These are phyloP conservation scores for Peromyscus polionotus DNA, from an alignment of 2,113 vertebrate genomes.

Conservation along the genomic window DNA sequence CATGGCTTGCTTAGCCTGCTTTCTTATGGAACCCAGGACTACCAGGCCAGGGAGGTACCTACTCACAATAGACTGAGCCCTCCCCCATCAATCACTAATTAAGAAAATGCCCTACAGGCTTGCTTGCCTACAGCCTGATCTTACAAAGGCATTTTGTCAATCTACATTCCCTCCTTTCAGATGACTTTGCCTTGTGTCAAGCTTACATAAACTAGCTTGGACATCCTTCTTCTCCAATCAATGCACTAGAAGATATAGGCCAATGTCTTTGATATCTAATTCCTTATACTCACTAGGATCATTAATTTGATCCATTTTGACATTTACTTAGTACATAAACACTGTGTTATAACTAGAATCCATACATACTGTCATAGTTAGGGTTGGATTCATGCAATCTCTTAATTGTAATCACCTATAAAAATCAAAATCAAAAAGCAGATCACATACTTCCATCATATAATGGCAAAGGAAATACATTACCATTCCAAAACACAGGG, in stretches of 20 bases:
- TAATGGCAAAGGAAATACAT: no score
- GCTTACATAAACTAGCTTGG: neutral
- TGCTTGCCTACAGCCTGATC: neutral
- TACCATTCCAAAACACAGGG: no score
- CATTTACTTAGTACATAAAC: neutral
- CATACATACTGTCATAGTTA: neutral
- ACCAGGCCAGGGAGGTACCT: neutral
- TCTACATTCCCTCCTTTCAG: neutral
- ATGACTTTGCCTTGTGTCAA: neutral
- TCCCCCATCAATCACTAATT: neutral
- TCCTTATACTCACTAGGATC: neutral
- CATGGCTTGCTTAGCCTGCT: neutral
- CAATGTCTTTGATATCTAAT: neutral
- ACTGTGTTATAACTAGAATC: neutral
- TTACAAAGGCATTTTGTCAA: neutral
- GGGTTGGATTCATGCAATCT: no score
- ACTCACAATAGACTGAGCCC: neutral
- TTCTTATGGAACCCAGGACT: neutral
- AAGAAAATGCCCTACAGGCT: neutral
- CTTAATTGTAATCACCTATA: no score
- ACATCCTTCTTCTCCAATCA: neutral
- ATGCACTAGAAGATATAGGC: neutral
- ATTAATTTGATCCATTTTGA: neutral
- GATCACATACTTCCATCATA: no score
- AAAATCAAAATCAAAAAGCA: no score